Base-by-base conservation (phyloP, 2,888 invertebrate species). In the Dromius quadrimaculatus region DNA sequence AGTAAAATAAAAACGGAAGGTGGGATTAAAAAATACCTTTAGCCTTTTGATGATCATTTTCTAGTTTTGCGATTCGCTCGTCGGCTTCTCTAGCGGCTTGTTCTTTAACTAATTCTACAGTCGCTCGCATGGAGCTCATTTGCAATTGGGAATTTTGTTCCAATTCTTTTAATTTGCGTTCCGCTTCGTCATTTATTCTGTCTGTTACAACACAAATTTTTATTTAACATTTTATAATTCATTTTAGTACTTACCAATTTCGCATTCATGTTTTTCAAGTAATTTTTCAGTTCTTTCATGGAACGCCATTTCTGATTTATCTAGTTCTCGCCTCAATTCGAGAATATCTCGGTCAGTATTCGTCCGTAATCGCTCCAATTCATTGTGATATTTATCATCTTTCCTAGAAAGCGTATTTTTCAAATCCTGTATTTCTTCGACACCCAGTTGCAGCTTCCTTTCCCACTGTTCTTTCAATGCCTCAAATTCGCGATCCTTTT, bases 231-330 rank as follows among this genome's bases (percentile, higher is more conserved):
- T 6, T 6, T 23, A 62, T 11, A 19, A 22, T 38, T 1, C 2
- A 13, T 41, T 22, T 6, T 13, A 45, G 13, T 32, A 64, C 17
- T 1, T 79, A 92, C 92, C 91, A 82, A 89, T 83, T 80, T 92
- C 90, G 72, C 84, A 84, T 74, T 89, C 88, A 78, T 90, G 89
- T 73, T 87, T 82, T 68, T 87, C 86, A 11, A 85, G 85, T 77
- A 92, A 81, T 73, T 88, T 87, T 73, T 92, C 92, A 5, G 90
- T 85, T 75, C 90, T 88, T 72, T 91, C 91, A 50, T 90, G 89
- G 79, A 92, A 91, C 4, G 85, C 85, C 81, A 90, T 89, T 77
- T 92, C 92, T 68, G 92, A 87, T 81, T 91, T 91, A 78, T 90
- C 89, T 79, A 92, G 84, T 68, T 91, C 85, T 75, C 88, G 84